Base-by-base conservation (phyloP, 2,888 invertebrate genomes). In the Ellobium chinense region DNA sequence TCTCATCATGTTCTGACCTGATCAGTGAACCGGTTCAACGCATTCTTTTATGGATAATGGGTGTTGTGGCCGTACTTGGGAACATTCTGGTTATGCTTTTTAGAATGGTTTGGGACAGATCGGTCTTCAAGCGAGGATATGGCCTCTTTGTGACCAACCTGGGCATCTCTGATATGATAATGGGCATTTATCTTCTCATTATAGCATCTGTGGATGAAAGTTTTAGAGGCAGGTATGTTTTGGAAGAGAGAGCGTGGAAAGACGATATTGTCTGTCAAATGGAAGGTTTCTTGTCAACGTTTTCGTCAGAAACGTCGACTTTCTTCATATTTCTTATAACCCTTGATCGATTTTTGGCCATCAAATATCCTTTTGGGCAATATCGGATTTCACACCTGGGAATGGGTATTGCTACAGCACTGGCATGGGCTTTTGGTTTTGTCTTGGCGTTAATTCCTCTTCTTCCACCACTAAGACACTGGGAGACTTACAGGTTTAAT, bases 1-100 rank as follows among this genome's bases (percentile, higher is more conserved):
- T 87, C 68, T 85, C n/a, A n/a, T n/a, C n/a, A n/a, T 88, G 88
- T 73, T 78, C 73, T 31, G 85, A 88, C 69, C 82, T 88, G 24
- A 82, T 88, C 80, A 74, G 81, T 31, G 75, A 83, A 46, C 62
- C 73, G 14, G 46, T 76, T 36, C 78, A 86, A n/a, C n/a, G n/a
- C n/a, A n/a, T n/a, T n/a, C n/a, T n/a, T n/a, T n/a, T n/a, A n/a
- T n/a, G n/a, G n/a, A n/a, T 87, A 21, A 70, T 84, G n/a, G 87
- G 87, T 1, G 24, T 81, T 9, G 34, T 82, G 18, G 85, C 87
- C 3, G 68, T 87, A 9, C 34, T 82, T 12, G 87, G 87, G 0
- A 87, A 87, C 77, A 37, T 58, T 3, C 36, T 82, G n/a, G 85
- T 85, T 1, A 27, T 88, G 4, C n/a, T 85, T 0, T 85, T 81